phyloP scores from a whole-genome alignment of 2,888 invertebrate species.

The Thumatha senex region DNA sequence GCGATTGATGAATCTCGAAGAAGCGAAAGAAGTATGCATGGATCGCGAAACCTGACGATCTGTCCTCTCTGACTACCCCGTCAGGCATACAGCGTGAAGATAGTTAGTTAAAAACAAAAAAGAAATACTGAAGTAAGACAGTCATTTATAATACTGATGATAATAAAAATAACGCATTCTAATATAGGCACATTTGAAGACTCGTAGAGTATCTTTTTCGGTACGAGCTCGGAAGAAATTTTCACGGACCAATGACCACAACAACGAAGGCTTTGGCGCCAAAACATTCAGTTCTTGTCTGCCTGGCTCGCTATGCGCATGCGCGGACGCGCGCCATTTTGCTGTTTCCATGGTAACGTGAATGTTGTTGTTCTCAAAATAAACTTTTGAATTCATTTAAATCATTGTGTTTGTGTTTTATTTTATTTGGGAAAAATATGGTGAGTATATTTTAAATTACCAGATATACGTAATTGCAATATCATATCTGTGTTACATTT shows the following conservation, averaged over 20 bases:
- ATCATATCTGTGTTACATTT: no score
- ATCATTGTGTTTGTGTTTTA: constrained; percentile 7
- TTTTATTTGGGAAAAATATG: constrained; percentile 5
- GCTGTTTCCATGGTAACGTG: constrained; percentile 67
- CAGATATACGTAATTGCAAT: no score
- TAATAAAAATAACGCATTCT: no score
- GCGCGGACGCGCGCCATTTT: constrained; percentile 59
- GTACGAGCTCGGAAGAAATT: constrained; percentile 44
- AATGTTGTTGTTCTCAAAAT: constrained; percentile 49
- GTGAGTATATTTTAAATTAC: constrained; percentile 10
- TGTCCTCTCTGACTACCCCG: no score
- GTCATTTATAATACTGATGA: no score
- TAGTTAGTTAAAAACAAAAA: no score
- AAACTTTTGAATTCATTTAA: constrained; percentile 31
- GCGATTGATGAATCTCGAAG: no score
- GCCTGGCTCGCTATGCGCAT: constrained; percentile 57
- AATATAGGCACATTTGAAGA: neutral
- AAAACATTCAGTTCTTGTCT: constrained; percentile 66
- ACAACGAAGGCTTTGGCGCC: constrained; percentile 56
- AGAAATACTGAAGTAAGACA: no score
- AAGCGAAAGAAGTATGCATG: no score
- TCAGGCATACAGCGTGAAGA: no score
- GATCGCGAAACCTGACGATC: no score
- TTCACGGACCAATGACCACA: constrained; percentile 24
- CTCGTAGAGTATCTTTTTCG: constrained; percentile 35